Base-by-base conservation (phyloP, 2,113 vertebrate genomes). In the Tonatia bakeri region DNA sequence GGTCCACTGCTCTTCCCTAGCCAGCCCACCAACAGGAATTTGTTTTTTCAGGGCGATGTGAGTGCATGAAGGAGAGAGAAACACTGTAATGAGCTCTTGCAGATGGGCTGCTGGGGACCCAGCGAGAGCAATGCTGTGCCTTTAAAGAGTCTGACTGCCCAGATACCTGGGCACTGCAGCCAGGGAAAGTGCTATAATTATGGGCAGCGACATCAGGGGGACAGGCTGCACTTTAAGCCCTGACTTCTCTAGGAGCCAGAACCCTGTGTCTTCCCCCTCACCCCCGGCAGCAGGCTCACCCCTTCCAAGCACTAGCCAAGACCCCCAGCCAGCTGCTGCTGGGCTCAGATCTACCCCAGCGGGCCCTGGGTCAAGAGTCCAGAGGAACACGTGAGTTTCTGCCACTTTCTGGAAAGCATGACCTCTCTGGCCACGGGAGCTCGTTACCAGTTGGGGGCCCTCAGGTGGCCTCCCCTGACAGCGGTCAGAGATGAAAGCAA, bases 401-500 rank as follows among this genome's bases (percentile, higher is more conserved):
- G 24, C 75, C 1, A 0, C 59, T 76, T 64, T 94, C 70, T 64
- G 69, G 72, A 70, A 43, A 33, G 81, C 31, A 28, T 90, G 87
- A 90, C 81, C 96, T 86, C 87, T 83, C 50, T 52, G 36, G 76
- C 77, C 28, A 43, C 2, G 4, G n/a, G 84, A 87, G 77, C 94
- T 72, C 88, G 54, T 96, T 93, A 85, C 64, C 59, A 89, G 52
- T 16, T 64, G 13, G 77, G 67, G 73, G 50, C 77, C 90, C 93
- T 61, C 10, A 19, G 85, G 94, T 9, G 0, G 43, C 54, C 61
- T 89, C 83, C 75, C 79, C 16, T 67, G n/a, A 73, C 10, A 56
- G 87, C 45, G 38, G 36, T 38, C 72, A 24, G 82, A 93, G 64
- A 93, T 36, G 82, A 88, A 80, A 87, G 82, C 93, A 94, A 38